A percentile compares a stretch with the other conserved stretches of the same genome.
Conservation (phyloP, 2,113 vertebrate genomes). For the Dipodomys stephensi region DNA sequence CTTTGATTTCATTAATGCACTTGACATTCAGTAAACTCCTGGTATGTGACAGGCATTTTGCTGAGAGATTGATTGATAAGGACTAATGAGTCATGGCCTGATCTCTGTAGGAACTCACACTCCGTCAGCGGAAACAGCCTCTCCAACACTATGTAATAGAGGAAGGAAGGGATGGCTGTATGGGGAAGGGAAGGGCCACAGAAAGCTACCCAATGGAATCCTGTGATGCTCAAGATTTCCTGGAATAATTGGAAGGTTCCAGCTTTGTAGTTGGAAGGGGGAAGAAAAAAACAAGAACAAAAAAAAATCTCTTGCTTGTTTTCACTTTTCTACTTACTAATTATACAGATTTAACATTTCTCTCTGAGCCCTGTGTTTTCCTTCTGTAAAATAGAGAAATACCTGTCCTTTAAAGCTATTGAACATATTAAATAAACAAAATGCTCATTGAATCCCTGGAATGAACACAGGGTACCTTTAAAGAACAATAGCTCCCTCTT, state of each 20-base stretch:
- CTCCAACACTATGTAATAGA: background rate
- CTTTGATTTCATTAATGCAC: conserved; percentile 47
- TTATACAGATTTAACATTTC: background rate
- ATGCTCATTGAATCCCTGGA: background rate
- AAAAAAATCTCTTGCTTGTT: background rate
- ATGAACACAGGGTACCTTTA: background rate
- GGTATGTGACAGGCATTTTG: background rate
- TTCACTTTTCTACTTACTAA: background rate
- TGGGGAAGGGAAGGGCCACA: background rate
- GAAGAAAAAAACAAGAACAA: background rate
- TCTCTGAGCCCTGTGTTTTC: background rate
- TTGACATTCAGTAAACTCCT: conserved; percentile 2
- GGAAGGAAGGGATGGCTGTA: background rate
- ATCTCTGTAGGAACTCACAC: conserved; percentile 11
- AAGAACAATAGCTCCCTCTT: background rate
- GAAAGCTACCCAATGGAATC: background rate
- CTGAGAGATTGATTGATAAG: background rate
- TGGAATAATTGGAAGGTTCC: background rate
- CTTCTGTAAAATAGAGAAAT: background rate
- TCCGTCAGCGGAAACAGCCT: background rate
- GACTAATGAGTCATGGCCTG: background rate
- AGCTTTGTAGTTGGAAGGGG: background rate
- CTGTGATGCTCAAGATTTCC: background rate
- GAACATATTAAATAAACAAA: background rate
- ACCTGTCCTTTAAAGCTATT: background rate